Evolutionary conservation across 2,113 vertebrate species (phyloP), one percentile per base, ranked within the genome.

Genomic region (Notarius quadriscutis): DNA sequence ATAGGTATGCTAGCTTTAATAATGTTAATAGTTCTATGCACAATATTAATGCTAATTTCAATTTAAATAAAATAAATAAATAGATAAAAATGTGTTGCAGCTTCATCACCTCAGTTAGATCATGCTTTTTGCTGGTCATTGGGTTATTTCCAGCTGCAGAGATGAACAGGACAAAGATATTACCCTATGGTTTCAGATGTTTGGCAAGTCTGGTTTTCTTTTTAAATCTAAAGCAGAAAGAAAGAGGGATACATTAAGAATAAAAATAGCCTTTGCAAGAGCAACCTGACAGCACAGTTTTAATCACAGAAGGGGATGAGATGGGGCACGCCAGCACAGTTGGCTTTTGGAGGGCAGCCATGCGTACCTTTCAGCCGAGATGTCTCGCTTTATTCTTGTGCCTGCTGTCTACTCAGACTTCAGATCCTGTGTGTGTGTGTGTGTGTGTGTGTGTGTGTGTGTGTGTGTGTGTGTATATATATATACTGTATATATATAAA

Each of bases 271-370:
- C 83, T 86, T 63, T 55, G 86, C 83, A 63, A 83, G 84, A 86
- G 85, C 67, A 75, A 84, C 80, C 89, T 90, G 90, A 89, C 92
- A 91, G 89, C 91, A 91, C 53, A 89, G 90, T 92, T 94, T 87
- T n/a, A 92, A 92, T 94, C 93, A 92, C 85, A 55, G 83, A 88
- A 88, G 85, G 90, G 86, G 87, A 93, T 90, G 80, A 89, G 87
- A 86, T 75, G 89, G 92, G 90, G 89, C 92, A 90, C 86, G 90
- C 88, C 90, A 89, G 81, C 84, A 87, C 53, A 87, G 87, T 92
- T 88, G 91, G 89, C 93, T 92, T 94, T 94, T 93, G 92, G 93
- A 91, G 92, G 78, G 84, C 93, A 94, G 89, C 90, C 94, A 94
- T 92, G 91, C 92, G 84, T 93, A 91, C 78, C 89, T 91, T 92